These are phyloP conservation scores for Lynx canadensis DNA, from an alignment of 2,113 vertebrate genomes.

Conservation along the genomic window DNA sequence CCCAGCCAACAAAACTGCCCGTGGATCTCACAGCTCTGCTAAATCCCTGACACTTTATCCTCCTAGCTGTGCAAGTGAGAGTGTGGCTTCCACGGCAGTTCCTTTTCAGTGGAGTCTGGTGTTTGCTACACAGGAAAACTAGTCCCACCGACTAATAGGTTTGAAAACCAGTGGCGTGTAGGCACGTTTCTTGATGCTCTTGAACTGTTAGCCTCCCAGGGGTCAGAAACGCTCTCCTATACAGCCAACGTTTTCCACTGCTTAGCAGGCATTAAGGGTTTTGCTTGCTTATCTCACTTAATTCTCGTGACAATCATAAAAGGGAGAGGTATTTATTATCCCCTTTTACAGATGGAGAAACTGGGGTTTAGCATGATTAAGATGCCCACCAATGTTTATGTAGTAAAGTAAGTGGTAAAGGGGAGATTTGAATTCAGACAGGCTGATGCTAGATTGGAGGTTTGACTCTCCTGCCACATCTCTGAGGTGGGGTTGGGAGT, in stretches of 20 bases:
- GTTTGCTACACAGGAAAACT: not conserved
- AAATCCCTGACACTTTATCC: not conserved
- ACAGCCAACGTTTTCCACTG: not conserved
- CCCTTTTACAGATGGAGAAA: not conserved
- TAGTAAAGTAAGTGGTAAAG: not conserved
- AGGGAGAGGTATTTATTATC: not conserved
- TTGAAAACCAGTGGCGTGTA: not conserved
- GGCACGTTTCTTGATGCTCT: not conserved
- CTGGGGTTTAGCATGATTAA: not conserved
- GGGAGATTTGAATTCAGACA: not conserved
- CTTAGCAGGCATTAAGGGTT: not conserved
- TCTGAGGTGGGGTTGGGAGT: not conserved
- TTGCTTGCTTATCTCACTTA: not conserved
- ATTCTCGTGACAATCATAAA: not conserved
- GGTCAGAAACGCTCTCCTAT: not conserved
- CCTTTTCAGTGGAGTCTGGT: not conserved
- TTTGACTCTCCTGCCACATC: not conserved
- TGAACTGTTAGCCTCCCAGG: not conserved
- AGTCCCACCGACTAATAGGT: not conserved
- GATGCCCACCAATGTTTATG: not conserved
- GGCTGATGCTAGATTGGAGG: not conserved
- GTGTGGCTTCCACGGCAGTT: not conserved
- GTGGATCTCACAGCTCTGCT: not conserved
- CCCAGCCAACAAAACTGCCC: not conserved
- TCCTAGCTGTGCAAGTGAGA: not conserved